Conservation (phyloP, 1,140 invertebrate genomes). For the Pinna nobilis region DNA sequence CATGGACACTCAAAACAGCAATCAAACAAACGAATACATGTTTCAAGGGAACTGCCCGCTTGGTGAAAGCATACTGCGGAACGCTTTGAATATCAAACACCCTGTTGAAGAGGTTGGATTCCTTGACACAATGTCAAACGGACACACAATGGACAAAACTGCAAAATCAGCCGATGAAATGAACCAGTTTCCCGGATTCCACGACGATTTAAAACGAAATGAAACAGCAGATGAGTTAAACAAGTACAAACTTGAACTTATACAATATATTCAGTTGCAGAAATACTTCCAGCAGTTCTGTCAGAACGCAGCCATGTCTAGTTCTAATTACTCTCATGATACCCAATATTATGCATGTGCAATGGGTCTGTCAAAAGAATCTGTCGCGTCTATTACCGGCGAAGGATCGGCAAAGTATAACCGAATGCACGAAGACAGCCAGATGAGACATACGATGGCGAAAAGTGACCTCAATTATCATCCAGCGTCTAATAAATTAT, state of each 20-base stretch:
- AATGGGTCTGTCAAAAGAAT: conserved; percentile 47
- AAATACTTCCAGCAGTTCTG: conserved; percentile 20
- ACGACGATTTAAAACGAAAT: conserved; percentile 22
- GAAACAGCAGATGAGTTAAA: not conserved
- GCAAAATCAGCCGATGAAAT: not conserved
- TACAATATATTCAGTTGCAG: conserved; percentile 27
- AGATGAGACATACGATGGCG: too few species aligned
- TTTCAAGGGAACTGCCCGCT: conserved; percentile 20
- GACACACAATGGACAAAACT: not conserved
- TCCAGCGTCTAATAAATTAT: too few species aligned
- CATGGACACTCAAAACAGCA: not conserved
- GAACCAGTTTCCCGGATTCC: conserved; percentile 41
- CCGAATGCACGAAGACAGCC: too few species aligned
- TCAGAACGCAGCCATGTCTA: conserved; percentile 16
- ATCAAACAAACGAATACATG: not conserved
- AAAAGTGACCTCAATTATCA: too few species aligned
- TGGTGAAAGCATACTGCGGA: conserved; percentile 31
- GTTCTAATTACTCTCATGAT: conserved; percentile 47
- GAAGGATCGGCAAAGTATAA: not conserved
- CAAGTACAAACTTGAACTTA: conserved; percentile 18
- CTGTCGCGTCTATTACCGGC: conserved; percentile 16
- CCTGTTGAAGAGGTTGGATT: not conserved
- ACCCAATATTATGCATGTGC: conserved; percentile 56
- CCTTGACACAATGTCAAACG: conserved; percentile 5
- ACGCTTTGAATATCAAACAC: conserved; percentile 20